Evolutionary conservation across 2,797 vertebrate genomes (phyloP), one percentile per base, ranked within the genome.

Genomic region (Mareca penelope): DNA sequence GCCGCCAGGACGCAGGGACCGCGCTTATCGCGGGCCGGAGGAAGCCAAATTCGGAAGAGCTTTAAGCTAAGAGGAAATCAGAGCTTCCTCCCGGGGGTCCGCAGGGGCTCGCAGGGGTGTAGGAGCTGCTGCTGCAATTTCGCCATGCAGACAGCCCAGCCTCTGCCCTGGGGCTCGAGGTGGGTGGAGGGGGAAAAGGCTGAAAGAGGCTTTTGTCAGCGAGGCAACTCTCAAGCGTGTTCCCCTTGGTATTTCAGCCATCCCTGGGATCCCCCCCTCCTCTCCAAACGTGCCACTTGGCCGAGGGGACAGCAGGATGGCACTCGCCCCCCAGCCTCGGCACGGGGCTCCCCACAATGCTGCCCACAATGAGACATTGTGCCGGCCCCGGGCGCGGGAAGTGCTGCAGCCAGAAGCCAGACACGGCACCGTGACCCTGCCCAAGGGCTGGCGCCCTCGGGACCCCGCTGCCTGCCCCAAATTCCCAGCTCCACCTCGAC

Each of bases 201-300:
- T 95, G 85, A 95, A 96, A 94, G 91, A 88, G 28, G 64, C 88
- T 91, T 88, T 94, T 96, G 94, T 96, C 63, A 86, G 39, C 18
- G 1, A 52, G 33, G n/a, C 9, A 52, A 22, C 72, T 79, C 69
- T 17, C 85, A 84, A 8, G 28, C 88, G 50, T 6, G 1, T 26
- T 90, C 53, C 56, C 65, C 31, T 53, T 8, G 31, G 44, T 10
- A 3, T 69, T 92, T 81, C 72, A 88, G 80, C 18, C 0, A 1
- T 22, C n/a, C 60, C 63, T 56, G 55, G 42, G 80, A 67, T 52
- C 39, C 21, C 76, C 52, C 52, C 39, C 42, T 78, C 52, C 56
- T 23, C 85, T 75, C 77, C 82, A 91, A 68, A 86, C 35, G 46
- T 3, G 52, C 83, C 83, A 35, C 72, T 87, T 0, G 1, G 18